Evolutionary conservation across 2,113 vertebrate species (phyloP), one percentile per base, ranked within the genome.

Genomic region (Psittacus erithacus): DNA sequence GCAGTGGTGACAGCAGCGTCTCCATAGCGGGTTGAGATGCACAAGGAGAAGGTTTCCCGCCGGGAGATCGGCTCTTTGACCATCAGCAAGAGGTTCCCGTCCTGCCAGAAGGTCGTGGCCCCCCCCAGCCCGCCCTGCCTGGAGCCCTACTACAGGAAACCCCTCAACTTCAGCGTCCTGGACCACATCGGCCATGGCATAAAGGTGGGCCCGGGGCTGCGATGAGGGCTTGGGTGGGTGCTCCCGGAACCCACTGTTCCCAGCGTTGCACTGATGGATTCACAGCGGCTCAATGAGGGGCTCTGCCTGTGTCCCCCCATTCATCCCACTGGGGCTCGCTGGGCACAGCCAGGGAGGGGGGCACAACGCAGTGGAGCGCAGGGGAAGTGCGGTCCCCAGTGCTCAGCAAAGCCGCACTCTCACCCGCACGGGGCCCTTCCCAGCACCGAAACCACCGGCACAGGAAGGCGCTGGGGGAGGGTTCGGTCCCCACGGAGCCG

Each of bases 151-250:
- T 91, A 67, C 49, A 96, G 99, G 79, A 98, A 67, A 57, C 98
- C 99, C 9, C 98, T 99, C 92, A 98, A 98, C 63, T 99, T 98
- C 83, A 96, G 95, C 46, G 46, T 35, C 86, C 96, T 99, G 95
- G 99, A 99, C n/a, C 80, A 95, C 55, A 16, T 98, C 1, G 99
- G 99, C 49, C 99, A 99, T 8, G 98, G 98, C 38, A 93, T 99
- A 69, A 98, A 98, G 98, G 98, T 99, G 92, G 93, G 95, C 29
- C 6, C 6, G 2, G 69, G 57, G 25, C 41, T 20, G 53, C 7
- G 29, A 17, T 31, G 1, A 57, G 22, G 88, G 39, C 10, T 49
- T 0, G 35, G 53, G 3, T 12, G 62, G 52, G n/a, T 1, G 2
- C 17, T 20, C 2, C 5, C 1, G 0, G 35, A 11, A 39, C 41